Evolutionary conservation across 2,113 vertebrate genomes (phyloP).

Genomic region (Clinocottus analis): DNA sequence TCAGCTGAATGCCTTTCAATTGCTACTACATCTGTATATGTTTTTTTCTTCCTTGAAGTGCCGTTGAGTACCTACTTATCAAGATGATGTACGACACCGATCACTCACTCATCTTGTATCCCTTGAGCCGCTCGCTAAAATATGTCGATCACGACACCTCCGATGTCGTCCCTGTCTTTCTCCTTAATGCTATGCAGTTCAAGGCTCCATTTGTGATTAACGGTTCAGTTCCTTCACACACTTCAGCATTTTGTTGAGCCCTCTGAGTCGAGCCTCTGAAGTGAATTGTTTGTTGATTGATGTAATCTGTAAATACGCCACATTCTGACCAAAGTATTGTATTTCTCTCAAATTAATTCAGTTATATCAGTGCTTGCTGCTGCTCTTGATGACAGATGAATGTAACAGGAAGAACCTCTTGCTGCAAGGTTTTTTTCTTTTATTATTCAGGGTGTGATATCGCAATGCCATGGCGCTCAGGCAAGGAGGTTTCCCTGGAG

Average conservation of each 20-base stretch:
- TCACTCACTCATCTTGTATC: conserved; percentile 11
- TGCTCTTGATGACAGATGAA: not conserved
- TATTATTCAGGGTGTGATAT: conserved; percentile 1
- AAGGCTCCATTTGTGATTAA: conserved; percentile 13
- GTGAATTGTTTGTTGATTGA: not conserved
- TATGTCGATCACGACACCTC: conserved; percentile 24
- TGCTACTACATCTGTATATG: not conserved
- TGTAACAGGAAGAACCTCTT: not conserved
- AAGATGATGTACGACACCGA: not conserved
- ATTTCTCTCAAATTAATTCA: not conserved
- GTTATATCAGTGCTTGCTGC: not conserved
- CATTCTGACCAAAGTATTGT: not conserved
- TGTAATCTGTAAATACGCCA: not conserved
- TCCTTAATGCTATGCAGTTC: conserved; percentile 6
- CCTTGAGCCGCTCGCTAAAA: not conserved
- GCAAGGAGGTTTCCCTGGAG: not conserved
- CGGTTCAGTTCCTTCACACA: not conserved
- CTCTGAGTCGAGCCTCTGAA: not conserved
- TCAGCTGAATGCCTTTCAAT: not conserved
- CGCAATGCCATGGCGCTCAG: not conserved
- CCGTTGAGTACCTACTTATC: not conserved
- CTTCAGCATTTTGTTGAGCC: conserved; percentile 1
- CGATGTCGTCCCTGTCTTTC: conserved; percentile 16
- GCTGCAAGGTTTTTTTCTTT: not conserved
- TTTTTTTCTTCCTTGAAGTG: not conserved